Evolutionary conservation across 2,888 invertebrate species (phyloP).

Genomic region (Drosophila prostipennis): DNA sequence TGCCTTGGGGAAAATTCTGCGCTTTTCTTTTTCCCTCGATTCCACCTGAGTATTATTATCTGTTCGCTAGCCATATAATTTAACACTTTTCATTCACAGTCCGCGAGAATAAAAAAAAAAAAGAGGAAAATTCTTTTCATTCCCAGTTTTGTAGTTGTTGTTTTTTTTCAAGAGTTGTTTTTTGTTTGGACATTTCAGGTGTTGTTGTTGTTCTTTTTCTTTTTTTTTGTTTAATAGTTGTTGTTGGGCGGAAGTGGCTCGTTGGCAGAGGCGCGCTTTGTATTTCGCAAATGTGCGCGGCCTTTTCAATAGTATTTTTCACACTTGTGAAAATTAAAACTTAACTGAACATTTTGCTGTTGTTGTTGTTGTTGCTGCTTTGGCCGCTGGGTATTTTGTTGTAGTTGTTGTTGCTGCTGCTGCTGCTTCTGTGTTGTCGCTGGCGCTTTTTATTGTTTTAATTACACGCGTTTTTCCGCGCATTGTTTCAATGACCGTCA

Average conservation of each 20-base stretch:
- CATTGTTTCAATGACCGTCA: constrained; percentile 76
- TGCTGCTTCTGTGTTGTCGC: constrained; percentile 31
- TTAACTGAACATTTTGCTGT: constrained; percentile 69
- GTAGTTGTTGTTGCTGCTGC: constrained; percentile 16
- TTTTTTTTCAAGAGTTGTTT: constrained; percentile 14
- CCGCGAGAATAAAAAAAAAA: constrained; percentile 10
- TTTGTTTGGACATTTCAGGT: constrained; percentile 1
- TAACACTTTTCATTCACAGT: constrained; percentile 8
- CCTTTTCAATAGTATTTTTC: constrained; percentile 73
- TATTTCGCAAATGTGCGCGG: constrained; percentile 40
- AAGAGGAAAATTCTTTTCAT: constrained; percentile 14
- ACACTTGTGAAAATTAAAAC: constrained; percentile 76
- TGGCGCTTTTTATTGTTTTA: constrained; percentile 72
- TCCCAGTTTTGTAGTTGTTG: constrained; percentile 4
- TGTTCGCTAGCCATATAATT: constrained; percentile 10
- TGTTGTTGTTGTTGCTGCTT: constrained; percentile 22
- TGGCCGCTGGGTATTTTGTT: constrained; percentile 10
- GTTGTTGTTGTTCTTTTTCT: background rate
- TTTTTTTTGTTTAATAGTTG: constrained; percentile 5
- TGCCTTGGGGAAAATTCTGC: too few relatives aligned
- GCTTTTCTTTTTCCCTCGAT: background rate
- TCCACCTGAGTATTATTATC: constrained; percentile 8
- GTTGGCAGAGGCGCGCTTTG: constrained; percentile 54
- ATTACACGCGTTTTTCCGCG: constrained; percentile 75
- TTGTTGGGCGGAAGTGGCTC: constrained; percentile 62